phyloP scores from a whole-genome alignment of 2,113 vertebrate species.

The Psilopogon haemacephalus region DNA sequence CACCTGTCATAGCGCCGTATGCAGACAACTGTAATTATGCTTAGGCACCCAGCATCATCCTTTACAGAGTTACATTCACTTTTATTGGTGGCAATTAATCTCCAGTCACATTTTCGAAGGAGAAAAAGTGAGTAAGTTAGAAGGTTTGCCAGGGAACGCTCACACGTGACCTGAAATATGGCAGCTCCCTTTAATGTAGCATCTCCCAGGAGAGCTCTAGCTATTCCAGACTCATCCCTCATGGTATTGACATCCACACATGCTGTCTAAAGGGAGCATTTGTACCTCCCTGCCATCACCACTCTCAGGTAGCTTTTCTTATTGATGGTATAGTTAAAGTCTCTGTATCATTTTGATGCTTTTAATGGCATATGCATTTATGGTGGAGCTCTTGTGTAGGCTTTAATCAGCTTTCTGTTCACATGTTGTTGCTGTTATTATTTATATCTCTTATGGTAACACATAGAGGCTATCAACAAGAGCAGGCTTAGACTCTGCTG shows the following conservation, averaged over 20 bases:
- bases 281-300: constrained; percentile 31
- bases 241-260: background rate
- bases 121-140: background rate
- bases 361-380: constrained; percentile 58
- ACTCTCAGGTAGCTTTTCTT: constrained; percentile 20
- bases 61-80: background rate
- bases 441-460: constrained; percentile 50
- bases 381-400: background rate
- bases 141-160: background rate
- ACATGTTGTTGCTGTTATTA: constrained; percentile 40
- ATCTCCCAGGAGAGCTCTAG: background rate
- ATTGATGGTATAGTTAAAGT: constrained; percentile 51
- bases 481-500: background rate
- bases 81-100: background rate
- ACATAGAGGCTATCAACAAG: background rate
- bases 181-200: background rate
- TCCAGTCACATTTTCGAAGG: background rate
- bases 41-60: background rate
- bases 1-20: background rate
- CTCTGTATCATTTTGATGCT: constrained; percentile 51
- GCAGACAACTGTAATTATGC: background rate
- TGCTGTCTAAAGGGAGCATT: background rate
- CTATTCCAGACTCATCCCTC: constrained; percentile 6
- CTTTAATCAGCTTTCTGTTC: constrained; percentile 57
- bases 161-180: constrained; percentile 2